Percentiles rank a stretch among this genome's conserved stretches.
phyloP scores from a whole-genome alignment of 1,140 invertebrate genomes.

The Ceratina calcarata region DNA sequence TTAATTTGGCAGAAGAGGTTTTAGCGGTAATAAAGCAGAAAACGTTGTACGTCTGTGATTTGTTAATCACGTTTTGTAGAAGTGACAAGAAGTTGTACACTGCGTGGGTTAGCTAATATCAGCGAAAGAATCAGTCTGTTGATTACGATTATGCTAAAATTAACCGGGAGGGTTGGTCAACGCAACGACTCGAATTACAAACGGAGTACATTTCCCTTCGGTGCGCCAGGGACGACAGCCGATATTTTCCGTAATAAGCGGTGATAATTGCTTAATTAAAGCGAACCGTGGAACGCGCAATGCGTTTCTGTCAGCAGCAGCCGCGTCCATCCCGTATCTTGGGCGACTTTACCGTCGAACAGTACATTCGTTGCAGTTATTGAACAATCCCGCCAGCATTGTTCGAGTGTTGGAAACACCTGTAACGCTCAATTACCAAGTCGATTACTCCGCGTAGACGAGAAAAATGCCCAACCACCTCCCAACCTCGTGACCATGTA shows the following conservation, averaged over 20 bases:
- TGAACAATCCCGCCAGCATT: slow-evolving; percentile 67
- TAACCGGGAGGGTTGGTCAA: slow-evolving; percentile 12
- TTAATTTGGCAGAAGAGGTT: no score
- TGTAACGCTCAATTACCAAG: slow-evolving; percentile 71
- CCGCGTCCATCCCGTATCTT: slow-evolving; percentile 66
- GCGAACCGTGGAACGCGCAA: slow-evolving; percentile 69
- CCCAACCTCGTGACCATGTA: slow-evolving; percentile 18
- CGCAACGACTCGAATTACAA: slow-evolving; percentile 46
- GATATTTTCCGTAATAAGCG: slow-evolving; percentile 67
- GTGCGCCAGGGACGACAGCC: slow-evolving; percentile 21
- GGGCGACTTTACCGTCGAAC: slow-evolving; percentile 69
- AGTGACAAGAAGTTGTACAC: neutral
- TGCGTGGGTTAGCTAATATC: neutral
- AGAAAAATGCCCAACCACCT: slow-evolving; percentile 46
- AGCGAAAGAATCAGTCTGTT: neutral
- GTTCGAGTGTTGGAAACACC: slow-evolving; percentile 66
- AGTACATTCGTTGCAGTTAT: slow-evolving; percentile 73
- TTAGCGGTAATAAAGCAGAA: no score
- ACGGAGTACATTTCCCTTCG: slow-evolving; percentile 40
- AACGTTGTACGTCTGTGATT: neutral
- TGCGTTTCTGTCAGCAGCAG: slow-evolving; percentile 72
- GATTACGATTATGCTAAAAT: slow-evolving; percentile 8
- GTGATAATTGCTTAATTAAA: slow-evolving; percentile 77
- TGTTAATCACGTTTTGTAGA: neutral
- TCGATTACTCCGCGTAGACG: slow-evolving; percentile 51